Percentiles rank a stretch among this genome's conserved stretches.
These are phyloP conservation scores for Crematogaster levior DNA, from an alignment of 2,888 invertebrate genomes.

Conservation along the genomic window DNA sequence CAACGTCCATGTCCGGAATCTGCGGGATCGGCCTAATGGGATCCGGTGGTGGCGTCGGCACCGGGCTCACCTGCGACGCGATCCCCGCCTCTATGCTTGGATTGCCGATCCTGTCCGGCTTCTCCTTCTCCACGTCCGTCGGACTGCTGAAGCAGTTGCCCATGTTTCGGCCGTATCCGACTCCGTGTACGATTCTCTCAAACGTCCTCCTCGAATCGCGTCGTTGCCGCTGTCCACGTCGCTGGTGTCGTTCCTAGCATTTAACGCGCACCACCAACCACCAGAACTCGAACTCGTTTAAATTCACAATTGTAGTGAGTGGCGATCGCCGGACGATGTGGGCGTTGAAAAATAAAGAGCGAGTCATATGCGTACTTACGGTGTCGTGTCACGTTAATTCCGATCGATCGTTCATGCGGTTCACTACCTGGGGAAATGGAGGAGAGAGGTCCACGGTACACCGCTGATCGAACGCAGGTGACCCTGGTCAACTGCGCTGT, in stretches of 20 bases:
- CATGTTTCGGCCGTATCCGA: slow-evolving; percentile 87
- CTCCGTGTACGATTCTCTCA: background rate
- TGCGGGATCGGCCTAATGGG: slow-evolving; percentile 89
- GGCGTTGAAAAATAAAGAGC: background rate
- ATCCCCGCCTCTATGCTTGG: slow-evolving; percentile 86
- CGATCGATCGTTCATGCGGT: background rate
- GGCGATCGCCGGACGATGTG: background rate
- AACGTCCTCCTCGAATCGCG: background rate
- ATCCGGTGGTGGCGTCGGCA: slow-evolving; percentile 91
- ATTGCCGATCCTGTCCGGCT: slow-evolving; percentile 87
- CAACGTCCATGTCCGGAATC: slow-evolving; percentile 87
- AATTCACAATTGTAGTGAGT: background rate
- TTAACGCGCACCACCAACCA: background rate
- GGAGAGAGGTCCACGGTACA: background rate
- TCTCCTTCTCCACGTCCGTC: slow-evolving; percentile 89
- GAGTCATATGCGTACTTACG: background rate
- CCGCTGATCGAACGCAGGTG: too few relatives aligned
- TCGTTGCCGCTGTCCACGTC: slow-evolving; percentile 30
- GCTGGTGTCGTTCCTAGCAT: slow-evolving; percentile 16
- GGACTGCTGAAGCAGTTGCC: slow-evolving; percentile 94
- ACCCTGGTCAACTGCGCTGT: slow-evolving; percentile 44
- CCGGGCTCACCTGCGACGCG: slow-evolving; percentile 88
- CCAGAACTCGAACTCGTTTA: background rate
- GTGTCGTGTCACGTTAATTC: background rate
- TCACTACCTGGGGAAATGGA: background rate